Conservation (phyloP, 2,797 vertebrate species). For the Tragelaphus oryx region DNA sequence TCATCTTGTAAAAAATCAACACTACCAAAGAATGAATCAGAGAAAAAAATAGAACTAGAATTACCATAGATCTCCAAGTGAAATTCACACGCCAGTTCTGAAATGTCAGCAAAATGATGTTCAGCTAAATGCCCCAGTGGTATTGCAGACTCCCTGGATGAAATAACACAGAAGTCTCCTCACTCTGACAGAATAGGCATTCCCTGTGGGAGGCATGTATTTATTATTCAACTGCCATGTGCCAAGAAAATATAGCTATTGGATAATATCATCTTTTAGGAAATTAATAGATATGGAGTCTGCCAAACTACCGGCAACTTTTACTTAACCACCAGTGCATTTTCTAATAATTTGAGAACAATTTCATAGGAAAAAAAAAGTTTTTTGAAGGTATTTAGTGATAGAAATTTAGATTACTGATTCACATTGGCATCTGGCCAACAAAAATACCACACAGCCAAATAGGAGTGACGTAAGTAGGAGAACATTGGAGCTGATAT, state of each 20-base stretch:
- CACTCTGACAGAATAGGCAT: neutral
- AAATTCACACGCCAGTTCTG: constrained; percentile 26
- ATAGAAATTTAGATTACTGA: constrained; percentile 23
- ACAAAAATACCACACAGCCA: neutral
- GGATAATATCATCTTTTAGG: neutral
- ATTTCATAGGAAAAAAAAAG: neutral
- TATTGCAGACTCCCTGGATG: neutral
- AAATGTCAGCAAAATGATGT: constrained; percentile 46
- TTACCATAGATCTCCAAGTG: neutral
- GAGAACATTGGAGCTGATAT: neutral
- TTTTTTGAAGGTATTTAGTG: neutral
- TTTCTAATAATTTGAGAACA: neutral
- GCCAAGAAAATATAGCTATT: neutral
- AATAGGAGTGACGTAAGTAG: neutral
- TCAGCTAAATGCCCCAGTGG: neutral
- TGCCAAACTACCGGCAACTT: constrained; percentile 10
- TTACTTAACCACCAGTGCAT: neutral
- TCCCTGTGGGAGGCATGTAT: neutral
- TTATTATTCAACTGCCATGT: constrained; percentile 20
- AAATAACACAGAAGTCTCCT: neutral
- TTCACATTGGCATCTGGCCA: constrained; percentile 39
- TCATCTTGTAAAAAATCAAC: neutral
- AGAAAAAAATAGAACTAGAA: neutral
- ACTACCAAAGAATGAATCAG: neutral
- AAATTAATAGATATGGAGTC: constrained; percentile 9